Base-by-base conservation (phyloP, 1,140 invertebrate genomes). In the Subanguina moxae region DNA sequence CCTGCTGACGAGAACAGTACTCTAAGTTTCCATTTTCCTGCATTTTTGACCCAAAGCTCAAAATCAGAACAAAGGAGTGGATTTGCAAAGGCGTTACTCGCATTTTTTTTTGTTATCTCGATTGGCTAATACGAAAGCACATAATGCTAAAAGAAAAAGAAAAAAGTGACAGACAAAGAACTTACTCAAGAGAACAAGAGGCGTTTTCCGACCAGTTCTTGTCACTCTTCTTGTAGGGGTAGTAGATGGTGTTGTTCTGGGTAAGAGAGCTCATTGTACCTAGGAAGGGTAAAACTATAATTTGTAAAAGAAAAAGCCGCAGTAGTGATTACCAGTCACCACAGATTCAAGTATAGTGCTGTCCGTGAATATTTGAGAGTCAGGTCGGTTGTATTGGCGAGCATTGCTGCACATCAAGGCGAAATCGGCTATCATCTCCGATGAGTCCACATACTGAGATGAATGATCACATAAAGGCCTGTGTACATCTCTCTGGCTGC, bases 371-470 rank as follows among this genome's bases (percentile, higher is more conserved):
- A 98, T 95, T 82, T 90, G 89, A 1, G 94, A 97, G 0, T 92
- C 91, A 0, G 93, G 92, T 82, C 96, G 93, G 84, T 98, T 97
- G 80, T 94, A 98, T 3, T 88, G 86, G 80, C 91, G 94, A 0
- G 95, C 95, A 85, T 99, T 99, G 70, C 90, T 89, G 38, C 91
- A 90, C 90, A 98, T 93, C 25, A 91, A 85, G 69, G 90, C 81
- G 8, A 97, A 83, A 85, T 99, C 94, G 67, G 89, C 89, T 83
- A 96, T 92, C 86, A 98, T 86, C 61, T 94, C 91, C 57, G 86
- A 84, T 1, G 97, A 82, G 71, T 83, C 87, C 21, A 90, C 89
- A 82, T 97, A 98, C 71, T 85, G 81, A 57, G 79, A 74, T 11
- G 0, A 62, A 69, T 52, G 43, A 45, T 45, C 11, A n/a, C 43